Percentiles rank a stretch among this genome's conserved stretches.
These are phyloP conservation scores for Phortica variegata DNA, from an alignment of 1,140 invertebrate genomes.

Conservation along the genomic window DNA sequence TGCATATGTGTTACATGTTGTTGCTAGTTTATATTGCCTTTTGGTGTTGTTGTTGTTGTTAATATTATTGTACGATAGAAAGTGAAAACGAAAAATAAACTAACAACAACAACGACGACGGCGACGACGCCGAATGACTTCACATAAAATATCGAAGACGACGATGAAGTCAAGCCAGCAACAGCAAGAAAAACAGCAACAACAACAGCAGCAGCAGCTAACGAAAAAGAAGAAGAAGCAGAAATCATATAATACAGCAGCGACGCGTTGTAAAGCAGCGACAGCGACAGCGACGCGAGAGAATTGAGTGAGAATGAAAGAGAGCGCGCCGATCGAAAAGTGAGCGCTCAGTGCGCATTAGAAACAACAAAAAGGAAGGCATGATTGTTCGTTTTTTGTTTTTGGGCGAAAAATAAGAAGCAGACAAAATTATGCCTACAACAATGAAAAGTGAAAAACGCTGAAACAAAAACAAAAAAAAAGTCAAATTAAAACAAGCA, in stretches of 20 bases:
- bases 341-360: conserved; percentile 36
- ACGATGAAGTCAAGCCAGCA: conserved; percentile 4
- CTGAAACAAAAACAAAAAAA: too few species aligned
- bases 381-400: not conserved
- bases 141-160: conserved; percentile 26
- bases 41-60: conserved; percentile 25
- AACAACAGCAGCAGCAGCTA: conserved; percentile 1
- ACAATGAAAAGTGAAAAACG: too few species aligned
- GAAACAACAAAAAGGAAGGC: not conserved
- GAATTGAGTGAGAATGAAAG: conserved; percentile 50
- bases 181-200: not conserved
- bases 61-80: conserved; percentile 39
- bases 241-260: too few species aligned
- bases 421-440: too few species aligned
- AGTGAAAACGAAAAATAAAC: conserved; percentile 42
- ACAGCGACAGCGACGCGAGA: conserved; percentile 12
- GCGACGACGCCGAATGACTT: conserved; percentile 24
- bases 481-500: too few species aligned
- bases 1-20: conserved; percentile 48
- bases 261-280: conserved; percentile 5
- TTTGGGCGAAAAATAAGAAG: too few species aligned
- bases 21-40: conserved; percentile 20
- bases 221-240: too few species aligned
- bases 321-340: too few species aligned
- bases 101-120: conserved; percentile 5